Percentiles rank a stretch among this genome's conserved stretches.
Evolutionary conservation across 2,113 vertebrate species (phyloP).

Genomic region (Macaca nemestrina): DNA sequence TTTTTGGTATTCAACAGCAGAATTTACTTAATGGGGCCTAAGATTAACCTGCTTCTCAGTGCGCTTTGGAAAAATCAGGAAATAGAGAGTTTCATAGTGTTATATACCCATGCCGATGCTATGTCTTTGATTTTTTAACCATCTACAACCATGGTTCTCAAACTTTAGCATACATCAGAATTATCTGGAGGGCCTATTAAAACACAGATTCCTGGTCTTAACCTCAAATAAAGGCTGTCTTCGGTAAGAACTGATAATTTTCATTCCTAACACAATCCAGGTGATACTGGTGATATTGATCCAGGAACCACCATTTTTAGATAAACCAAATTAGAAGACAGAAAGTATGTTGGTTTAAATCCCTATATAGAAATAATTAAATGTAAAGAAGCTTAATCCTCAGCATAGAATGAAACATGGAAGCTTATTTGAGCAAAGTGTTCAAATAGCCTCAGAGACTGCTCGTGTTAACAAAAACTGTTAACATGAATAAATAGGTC

Average conservation of each 20-base stretch:
- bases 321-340: neutral
- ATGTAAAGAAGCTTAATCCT: neutral
- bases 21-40: neutral
- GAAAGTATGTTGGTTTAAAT: neutral
- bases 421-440: neutral
- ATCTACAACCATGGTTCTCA: neutral
- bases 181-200: neutral
- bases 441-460: neutral
- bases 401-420: neutral
- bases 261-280: neutral
- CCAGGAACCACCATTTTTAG: neutral
- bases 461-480: neutral
- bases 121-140: neutral
- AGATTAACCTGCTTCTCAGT: neutral
- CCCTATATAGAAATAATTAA: neutral
- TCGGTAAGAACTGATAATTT: neutral
- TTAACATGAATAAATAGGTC: neutral
- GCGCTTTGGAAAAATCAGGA: neutral
- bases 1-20: neutral
- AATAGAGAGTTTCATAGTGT: neutral
- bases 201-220: neutral
- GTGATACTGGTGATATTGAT: neutral
- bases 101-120: neutral
- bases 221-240: neutral
- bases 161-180: neutral